These are phyloP conservation scores for Aphaenogaster ashmeadi DNA, from an alignment of 1,140 invertebrate species.

Conservation along the genomic window DNA sequence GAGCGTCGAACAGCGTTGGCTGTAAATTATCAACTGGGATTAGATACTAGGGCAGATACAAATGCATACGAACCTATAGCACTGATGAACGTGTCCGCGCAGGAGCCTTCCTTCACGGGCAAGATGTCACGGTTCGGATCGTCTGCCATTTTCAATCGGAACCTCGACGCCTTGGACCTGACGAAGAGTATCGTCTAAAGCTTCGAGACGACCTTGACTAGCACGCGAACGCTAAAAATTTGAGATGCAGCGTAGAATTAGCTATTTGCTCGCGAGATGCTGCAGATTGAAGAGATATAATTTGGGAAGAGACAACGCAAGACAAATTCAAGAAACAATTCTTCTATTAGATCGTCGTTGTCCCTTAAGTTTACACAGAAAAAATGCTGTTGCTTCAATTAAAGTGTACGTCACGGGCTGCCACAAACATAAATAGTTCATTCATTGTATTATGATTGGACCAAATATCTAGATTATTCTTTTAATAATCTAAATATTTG, in stretches of 20 bases:
- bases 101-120: constrained; percentile 80
- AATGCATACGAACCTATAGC: constrained; percentile 77
- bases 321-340: neutral
- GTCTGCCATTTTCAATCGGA: constrained; percentile 77
- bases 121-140: constrained; percentile 80
- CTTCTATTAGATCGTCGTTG: neutral
- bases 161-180: constrained; percentile 45
- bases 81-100: constrained; percentile 75
- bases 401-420: too few species aligned
- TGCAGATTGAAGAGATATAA: neutral
- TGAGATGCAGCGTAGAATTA: neutral
- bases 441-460: too few species aligned
- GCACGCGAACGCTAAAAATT: constrained; percentile 27
- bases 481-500: too few species aligned
- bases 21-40: constrained; percentile 33
- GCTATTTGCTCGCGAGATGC: neutral
- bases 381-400: too few species aligned
- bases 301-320: neutral
- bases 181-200: neutral
- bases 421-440: too few species aligned
- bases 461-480: too few species aligned
- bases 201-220: neutral
- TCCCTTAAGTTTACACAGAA: neutral
- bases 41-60: neutral
- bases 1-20: neutral